Percentiles rank a stretch among this genome's conserved stretches.
These are phyloP conservation scores for Agonopterix heracliana DNA, from an alignment of 2,888 invertebrate genomes.

Conservation along the genomic window DNA sequence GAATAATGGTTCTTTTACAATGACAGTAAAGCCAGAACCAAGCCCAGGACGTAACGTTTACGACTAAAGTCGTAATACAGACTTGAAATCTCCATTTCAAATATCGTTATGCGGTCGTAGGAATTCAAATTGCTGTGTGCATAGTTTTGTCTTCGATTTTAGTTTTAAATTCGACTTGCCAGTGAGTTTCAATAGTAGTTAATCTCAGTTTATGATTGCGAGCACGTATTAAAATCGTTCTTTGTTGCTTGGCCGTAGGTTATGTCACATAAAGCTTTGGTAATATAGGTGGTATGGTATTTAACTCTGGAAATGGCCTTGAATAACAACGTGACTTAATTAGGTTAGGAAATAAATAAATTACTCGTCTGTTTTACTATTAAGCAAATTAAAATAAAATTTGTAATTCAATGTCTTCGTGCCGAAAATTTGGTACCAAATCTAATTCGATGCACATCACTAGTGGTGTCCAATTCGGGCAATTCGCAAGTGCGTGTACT, in stretches of 20 bases:
- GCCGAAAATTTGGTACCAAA: too few relatives aligned
- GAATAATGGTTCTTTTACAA: constrained; percentile 22
- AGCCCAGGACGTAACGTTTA: constrained; percentile 28
- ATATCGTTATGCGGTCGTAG: constrained; percentile 19
- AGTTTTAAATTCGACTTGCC: constrained; percentile 20
- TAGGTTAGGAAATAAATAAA: too few relatives aligned
- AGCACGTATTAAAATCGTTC: constrained; percentile 21
- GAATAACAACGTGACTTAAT: neutral
- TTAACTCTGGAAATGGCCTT: constrained; percentile 4
- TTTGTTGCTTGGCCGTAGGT: constrained; percentile 23
- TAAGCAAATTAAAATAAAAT: neutral
- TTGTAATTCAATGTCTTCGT: neutral
- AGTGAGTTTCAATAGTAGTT: constrained; percentile 9
- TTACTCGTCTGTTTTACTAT: too few relatives aligned
- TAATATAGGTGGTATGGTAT: constrained; percentile 15
- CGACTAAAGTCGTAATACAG: constrained; percentile 15
- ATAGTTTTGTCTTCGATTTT: constrained; percentile 28
- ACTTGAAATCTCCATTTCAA: constrained; percentile 25
- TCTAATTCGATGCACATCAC: too few relatives aligned
- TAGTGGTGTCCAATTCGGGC: too few relatives aligned
- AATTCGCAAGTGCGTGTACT: too few relatives aligned
- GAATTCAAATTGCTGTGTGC: neutral
- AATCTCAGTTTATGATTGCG: constrained; percentile 29
- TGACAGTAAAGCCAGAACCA: constrained; percentile 19
- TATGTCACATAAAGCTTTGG: constrained; percentile 27